Evolutionary conservation across 2,797 vertebrate species (phyloP), one percentile per base, ranked within the genome.

Genomic region (Psittacula echo): DNA sequence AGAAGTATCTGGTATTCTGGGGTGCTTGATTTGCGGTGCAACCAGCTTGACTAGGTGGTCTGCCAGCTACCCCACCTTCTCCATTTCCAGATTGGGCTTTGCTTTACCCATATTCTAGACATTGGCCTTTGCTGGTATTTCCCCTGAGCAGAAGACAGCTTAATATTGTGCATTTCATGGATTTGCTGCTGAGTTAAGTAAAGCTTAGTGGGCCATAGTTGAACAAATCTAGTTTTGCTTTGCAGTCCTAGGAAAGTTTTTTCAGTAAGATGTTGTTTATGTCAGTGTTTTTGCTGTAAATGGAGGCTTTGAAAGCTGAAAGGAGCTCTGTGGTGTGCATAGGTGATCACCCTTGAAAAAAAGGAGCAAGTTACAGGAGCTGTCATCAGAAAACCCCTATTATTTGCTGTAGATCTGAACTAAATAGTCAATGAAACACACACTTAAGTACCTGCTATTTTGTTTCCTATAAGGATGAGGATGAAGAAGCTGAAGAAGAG

Each of bases 401-500:
- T 65, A 56, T 79, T 96, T 93, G 11, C 45, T 85, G 62, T 44
- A 71, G 37, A 58, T 88, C 8, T 79, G 16, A 90, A 86, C 44
- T 61, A 68, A 88, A 77, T 8, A 54, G 37, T 41, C 1, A 5
- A 80, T 81, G 79, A 90, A 95, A 80, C 47, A 27, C 32, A 16
- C 44, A 44, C 54, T 85, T 23, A 76, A 51, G 53, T 70, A 67
- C 23, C 26, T 83, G 27, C 51, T 91, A 32, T 37, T 95, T 82
- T 87, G 44, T 80, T 87, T 95, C 74, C 62, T 84, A 15, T 64
- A 76, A 97, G 95, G 89, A 89, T 60, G 91, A 96, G 39, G 81
- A 77, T 82, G 95, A 96, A 53, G 97, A 98, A 58, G 97, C 98
- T 3, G 98, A 99, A n/a, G 98, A 98, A 14, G 98, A 99, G 80